phyloP scores from a whole-genome alignment of 1,140 invertebrate genomes.

The Delia radicum region DNA sequence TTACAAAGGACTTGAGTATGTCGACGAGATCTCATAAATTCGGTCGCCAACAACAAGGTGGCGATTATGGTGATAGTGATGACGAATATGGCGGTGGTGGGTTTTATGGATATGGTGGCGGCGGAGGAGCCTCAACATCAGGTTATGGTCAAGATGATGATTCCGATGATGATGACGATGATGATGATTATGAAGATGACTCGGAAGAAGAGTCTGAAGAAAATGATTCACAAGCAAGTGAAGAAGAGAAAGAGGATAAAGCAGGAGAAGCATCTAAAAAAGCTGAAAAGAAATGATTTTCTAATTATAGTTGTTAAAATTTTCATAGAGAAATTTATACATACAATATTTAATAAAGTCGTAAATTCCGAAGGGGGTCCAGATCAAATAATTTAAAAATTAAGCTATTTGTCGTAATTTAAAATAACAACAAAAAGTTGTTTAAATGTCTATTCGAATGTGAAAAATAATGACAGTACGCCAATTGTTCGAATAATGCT shows the following conservation, averaged over 20 bases:
- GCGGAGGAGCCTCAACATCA: slow-evolving; percentile 54
- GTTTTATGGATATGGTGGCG: slow-evolving; percentile 39
- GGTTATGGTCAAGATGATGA: slow-evolving; percentile 58
- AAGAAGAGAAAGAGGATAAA: slow-evolving; percentile 30
- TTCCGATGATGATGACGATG: slow-evolving; percentile 59
- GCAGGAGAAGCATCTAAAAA: not conserved
- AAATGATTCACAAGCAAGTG: slow-evolving; percentile 59
- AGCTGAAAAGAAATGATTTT: not conserved
- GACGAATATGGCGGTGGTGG: slow-evolving; percentile 60
- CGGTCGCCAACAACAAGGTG: slow-evolving; percentile 73
- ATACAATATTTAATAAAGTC: too few species aligned
- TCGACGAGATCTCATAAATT: slow-evolving; percentile 84
- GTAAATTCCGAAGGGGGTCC: too few species aligned
- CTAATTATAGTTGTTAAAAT: too few species aligned
- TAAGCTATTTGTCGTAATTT: not conserved
- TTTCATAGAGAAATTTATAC: too few species aligned
- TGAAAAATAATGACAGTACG: too few species aligned
- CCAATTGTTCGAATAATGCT: too few species aligned
- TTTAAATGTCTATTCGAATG: too few species aligned
- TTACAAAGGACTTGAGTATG: slow-evolving; percentile 94
- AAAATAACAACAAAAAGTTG: too few species aligned
- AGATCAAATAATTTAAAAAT: not conserved
- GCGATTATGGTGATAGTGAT: slow-evolving; percentile 60
- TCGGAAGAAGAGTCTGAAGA: slow-evolving; percentile 53
- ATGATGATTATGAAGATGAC: slow-evolving; percentile 61